Percentiles rank a stretch among this genome's conserved stretches.
Evolutionary conservation across 2,797 vertebrate genomes (phyloP).

Genomic region (Microchirus variegatus): DNA sequence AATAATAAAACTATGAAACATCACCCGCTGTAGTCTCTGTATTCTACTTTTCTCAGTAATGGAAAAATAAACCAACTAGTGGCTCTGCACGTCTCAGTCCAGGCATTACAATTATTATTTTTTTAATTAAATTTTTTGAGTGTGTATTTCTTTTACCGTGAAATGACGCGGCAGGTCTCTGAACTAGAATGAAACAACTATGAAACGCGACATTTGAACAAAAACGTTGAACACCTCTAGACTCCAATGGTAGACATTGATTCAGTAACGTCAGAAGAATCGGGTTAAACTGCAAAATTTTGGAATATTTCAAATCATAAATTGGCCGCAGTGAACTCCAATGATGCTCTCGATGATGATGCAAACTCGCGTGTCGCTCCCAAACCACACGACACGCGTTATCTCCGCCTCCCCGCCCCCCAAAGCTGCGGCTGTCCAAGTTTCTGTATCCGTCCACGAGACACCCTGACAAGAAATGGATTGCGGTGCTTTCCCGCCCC

Average conservation of each 20-base stretch:
- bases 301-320: too few species aligned
- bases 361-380: too few species aligned
- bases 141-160: neutral
- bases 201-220: conserved; percentile 3
- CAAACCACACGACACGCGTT: conserved; percentile 44
- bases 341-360: too few species aligned
- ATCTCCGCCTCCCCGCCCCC: conserved; percentile 56
- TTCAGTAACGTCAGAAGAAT: too few species aligned
- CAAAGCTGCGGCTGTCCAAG: conserved; percentile 54
- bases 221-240: neutral
- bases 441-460: conserved; percentile 47
- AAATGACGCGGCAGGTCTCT: neutral
- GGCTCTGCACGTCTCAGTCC: neutral
- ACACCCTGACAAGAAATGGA: conserved; percentile 74
- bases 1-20: neutral
- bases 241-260: too few species aligned
- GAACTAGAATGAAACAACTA: neutral
- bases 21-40: neutral
- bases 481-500: conserved; percentile 61
- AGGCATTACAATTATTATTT: neutral
- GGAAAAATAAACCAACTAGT: neutral
- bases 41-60: neutral
- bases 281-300: too few species aligned
- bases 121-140: neutral
- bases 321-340: too few species aligned